These are phyloP conservation scores for Cyprinodon diabolis DNA, from an alignment of 2,797 vertebrate genomes.

Conservation along the genomic window DNA sequence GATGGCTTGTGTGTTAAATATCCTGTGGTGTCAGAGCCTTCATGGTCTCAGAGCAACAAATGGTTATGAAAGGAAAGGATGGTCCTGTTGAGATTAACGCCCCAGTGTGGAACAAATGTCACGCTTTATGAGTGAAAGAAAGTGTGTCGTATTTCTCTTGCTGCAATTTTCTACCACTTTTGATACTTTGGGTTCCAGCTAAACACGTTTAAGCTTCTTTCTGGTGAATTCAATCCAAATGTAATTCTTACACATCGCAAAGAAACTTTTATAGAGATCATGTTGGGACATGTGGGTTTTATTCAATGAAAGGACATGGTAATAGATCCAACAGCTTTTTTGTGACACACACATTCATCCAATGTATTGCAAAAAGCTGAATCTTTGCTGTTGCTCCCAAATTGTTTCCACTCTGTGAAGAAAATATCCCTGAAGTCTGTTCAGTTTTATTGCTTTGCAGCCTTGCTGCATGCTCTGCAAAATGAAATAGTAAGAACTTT, in stretches of 20 bases:
- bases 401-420: slow-evolving; percentile 38
- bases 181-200: slow-evolving; percentile 25
- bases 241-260: slow-evolving; percentile 3
- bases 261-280: neutral
- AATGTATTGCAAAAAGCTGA: slow-evolving; percentile 30
- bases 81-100: slow-evolving; percentile 44
- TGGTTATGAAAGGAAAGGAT: slow-evolving; percentile 36
- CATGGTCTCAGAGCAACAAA: slow-evolving; percentile 26
- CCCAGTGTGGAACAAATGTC: slow-evolving; percentile 10
- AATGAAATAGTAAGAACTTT: slow-evolving; percentile 49
- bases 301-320: slow-evolving; percentile 16
- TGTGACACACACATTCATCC: slow-evolving; percentile 43
- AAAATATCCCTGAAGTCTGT: slow-evolving; percentile 47
- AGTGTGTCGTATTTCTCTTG: slow-evolving; percentile 34
- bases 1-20: slow-evolving; percentile 62
- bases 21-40: slow-evolving; percentile 35
- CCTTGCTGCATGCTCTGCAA: slow-evolving; percentile 66
- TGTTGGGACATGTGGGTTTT: slow-evolving; percentile 9
- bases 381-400: slow-evolving; percentile 41
- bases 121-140: slow-evolving; percentile 41
- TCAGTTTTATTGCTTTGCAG: slow-evolving; percentile 67
- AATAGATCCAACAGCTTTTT: neutral
- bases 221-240: slow-evolving; percentile 21
- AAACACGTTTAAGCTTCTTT: slow-evolving; percentile 21
- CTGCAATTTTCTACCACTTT: slow-evolving; percentile 41